phyloP scores from a whole-genome alignment of 2,888 invertebrate genomes.

The Resseliella maxima region DNA sequence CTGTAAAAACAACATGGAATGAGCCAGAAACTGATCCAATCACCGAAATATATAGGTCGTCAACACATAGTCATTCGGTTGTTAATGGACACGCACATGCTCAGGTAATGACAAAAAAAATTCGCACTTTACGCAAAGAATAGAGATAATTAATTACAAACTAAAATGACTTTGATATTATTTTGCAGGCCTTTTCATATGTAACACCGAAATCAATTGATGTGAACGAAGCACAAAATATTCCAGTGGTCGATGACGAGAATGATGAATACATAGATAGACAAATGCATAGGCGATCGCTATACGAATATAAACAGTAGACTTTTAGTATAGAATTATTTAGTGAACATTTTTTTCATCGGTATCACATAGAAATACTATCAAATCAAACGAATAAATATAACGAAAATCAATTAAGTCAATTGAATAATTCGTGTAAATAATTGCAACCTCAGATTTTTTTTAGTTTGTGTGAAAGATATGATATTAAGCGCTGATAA shows the following conservation, averaged over 20 bases:
- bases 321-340: background rate
- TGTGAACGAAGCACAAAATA: background rate
- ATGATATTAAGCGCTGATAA: conserved; percentile 12
- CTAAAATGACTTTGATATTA: background rate
- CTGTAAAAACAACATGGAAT: conserved; percentile 58
- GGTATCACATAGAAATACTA: background rate
- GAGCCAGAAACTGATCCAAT: conserved; percentile 68
- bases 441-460: background rate
- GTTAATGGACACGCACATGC: conserved; percentile 72
- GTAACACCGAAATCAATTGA: conserved; percentile 61
- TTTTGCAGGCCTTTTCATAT: conserved; percentile 63
- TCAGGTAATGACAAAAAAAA: conserved; percentile 56
- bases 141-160: background rate
- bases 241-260: background rate
- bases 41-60: conserved; percentile 70
- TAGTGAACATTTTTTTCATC: background rate
- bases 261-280: background rate
- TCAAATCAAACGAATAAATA: background rate
- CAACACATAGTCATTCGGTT: conserved; percentile 69
- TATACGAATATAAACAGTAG: conserved; percentile 33
- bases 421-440: conserved; percentile 44
- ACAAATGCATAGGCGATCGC: background rate
- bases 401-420: conserved; percentile 15
- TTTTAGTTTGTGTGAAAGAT: conserved; percentile 14
- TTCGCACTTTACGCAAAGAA: background rate